Percentiles rank a stretch among this genome's conserved stretches.
These are phyloP conservation scores for Malacoctenus gilli DNA, from an alignment of 2,797 vertebrate species.

Conservation along the genomic window DNA sequence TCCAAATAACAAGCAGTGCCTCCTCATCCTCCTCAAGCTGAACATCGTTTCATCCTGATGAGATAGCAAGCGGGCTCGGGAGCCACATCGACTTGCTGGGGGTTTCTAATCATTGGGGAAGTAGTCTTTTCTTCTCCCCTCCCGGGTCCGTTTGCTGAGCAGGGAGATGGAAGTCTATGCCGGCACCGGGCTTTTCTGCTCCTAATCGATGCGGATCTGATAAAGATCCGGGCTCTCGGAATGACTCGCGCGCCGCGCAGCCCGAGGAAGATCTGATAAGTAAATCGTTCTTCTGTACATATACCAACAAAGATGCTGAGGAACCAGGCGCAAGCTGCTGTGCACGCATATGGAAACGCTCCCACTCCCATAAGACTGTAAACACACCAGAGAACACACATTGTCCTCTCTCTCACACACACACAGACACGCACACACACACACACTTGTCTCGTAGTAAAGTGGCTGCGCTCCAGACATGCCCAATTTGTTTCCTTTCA, in stretches of 20 bases:
- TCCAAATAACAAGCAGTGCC: conserved; percentile 27
- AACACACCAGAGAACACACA: conserved; percentile 44
- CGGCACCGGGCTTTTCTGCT: conserved; percentile 58
- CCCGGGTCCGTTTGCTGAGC: conserved; percentile 60
- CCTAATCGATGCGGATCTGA: conserved; percentile 73
- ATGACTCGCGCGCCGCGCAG: conserved; percentile 46
- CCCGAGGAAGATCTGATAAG: conserved; percentile 76
- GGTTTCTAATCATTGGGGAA: conserved; percentile 66
- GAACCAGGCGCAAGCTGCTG: conserved; percentile 37
- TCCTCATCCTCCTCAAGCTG: conserved; percentile 21
- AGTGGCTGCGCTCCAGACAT: conserved; percentile 77
- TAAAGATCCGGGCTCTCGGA: conserved; percentile 70
- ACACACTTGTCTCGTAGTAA: conserved; percentile 65
- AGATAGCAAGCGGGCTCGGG: conserved; percentile 46
- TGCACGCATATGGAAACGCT: conserved; percentile 20
- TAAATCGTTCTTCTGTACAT: conserved; percentile 64
- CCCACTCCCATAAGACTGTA: conserved; percentile 12
- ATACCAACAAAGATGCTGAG: conserved; percentile 38
- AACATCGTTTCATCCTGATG: conserved; percentile 56
- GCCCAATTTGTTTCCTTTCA: conserved; percentile 83
- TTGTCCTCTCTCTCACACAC: conserved; percentile 10
- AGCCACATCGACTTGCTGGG: conserved; percentile 54
- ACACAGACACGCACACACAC: conserved; percentile 25
- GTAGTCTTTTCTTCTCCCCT: conserved; percentile 17
- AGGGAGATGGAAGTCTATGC: conserved; percentile 60